Percentiles rank a stretch among this genome's conserved stretches.
Evolutionary conservation across 1,140 invertebrate genomes (phyloP).

Genomic region (Halictus rubicundus): DNA sequence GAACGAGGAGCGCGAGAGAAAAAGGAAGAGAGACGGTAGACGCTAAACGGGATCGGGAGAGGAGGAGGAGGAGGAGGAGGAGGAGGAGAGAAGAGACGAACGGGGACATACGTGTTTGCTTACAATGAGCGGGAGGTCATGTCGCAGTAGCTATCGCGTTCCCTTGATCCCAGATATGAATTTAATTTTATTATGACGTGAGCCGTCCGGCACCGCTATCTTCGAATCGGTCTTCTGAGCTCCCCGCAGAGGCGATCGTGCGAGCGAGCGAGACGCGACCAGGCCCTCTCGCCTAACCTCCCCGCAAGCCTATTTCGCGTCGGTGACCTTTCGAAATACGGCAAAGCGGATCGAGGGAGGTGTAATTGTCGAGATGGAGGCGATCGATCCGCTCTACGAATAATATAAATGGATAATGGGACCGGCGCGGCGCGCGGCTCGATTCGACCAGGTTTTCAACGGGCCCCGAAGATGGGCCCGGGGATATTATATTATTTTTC

Average conservation of each 20-base stretch:
- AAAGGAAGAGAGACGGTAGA: constrained; percentile 6
- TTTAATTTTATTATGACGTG: constrained; percentile 70
- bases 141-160: constrained; percentile 70
- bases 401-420: constrained; percentile 64
- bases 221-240: constrained; percentile 52
- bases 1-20: constrained; percentile 1
- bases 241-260: constrained; percentile 32
- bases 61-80: too few species aligned
- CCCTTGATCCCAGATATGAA: constrained; percentile 66
- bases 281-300: not conserved
- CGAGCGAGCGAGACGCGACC: not conserved
- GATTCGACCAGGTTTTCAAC: constrained; percentile 25
- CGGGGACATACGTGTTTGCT: constrained; percentile 63
- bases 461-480: constrained; percentile 17
- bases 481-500: constrained; percentile 32
- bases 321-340: constrained; percentile 57
- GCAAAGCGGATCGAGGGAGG: constrained; percentile 16
- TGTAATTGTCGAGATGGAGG: constrained; percentile 51
- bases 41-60: not conserved
- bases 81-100: not conserved
- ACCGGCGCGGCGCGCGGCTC: not conserved
- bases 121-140: constrained; percentile 65
- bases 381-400: constrained; percentile 60
- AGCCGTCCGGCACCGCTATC: constrained; percentile 52
- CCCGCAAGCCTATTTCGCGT: constrained; percentile 47